Evolutionary conservation across 2,888 invertebrate genomes (phyloP), one percentile per base, ranked within the genome.

Genomic region (Mactromeris polynyma): DNA sequence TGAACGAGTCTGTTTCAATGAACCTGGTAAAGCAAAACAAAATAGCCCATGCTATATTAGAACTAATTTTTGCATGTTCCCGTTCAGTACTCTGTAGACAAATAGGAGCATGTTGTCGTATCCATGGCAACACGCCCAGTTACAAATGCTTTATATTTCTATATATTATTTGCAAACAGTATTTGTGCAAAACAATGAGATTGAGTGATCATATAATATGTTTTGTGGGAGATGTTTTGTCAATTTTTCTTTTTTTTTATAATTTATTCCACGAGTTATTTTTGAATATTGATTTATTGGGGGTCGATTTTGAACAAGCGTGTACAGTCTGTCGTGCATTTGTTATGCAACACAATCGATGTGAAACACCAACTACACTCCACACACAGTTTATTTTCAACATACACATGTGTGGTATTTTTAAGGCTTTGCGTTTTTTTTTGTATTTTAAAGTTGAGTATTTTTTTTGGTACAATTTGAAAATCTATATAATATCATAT

Each of bases 1-100:
- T 85, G 85, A 88, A 84, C 85, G 88, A 88, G 42, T 80, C 83
- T 42, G 69, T 88, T n/a, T 81, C 88, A 46, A 46, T 88, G 69
- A 84, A 82, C 54, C 84, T 88, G 88, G 88, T 88, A 88, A 88
- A 81, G 42, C 73, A 73, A 73, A 26, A 73, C 33, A 73, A 33
- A 73, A 33, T 46, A 77, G 36, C 73, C 81, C 84, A 51, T 26
- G n/a, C 46, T 46, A 40, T 78, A 54, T 78, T 46, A 78, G 73
- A 77, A 26, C 36, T 79, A 46, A 79, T 3, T 51, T 78, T 84
- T 82, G 86, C 86, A 86, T 86, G 86, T 7, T 40, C 36, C 79
- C 54, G 77, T 36, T 3, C 26, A 73, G 73, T 73, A 33, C 17
- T 36, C 14, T 73, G 73, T 73, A 36, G 73, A 73, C 9, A 33